Evolutionary conservation across 64 coral and sea anemone species (phyloP), one percentile per base, ranked within the genome.

Genomic region (Anthopleura sola): DNA sequence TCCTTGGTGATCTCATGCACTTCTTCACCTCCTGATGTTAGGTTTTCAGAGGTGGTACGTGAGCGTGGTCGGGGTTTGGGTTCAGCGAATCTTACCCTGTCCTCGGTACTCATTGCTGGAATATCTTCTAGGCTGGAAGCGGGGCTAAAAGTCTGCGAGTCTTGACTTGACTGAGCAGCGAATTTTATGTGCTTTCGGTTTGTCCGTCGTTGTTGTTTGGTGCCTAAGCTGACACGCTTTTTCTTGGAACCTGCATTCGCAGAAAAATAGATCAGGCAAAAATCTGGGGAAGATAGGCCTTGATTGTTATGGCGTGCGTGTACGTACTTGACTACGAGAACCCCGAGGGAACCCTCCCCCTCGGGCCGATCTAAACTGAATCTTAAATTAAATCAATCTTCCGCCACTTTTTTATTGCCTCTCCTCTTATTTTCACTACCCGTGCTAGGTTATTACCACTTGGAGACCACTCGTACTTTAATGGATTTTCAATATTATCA

Each of bases 41-140:
- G 47, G 26, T 6, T 36, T 36, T 83, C 55, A 12, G 55, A 83
- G 29, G 29, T 20, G 19, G 82, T 26, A 9, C 47, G 48, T 20
- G 29, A 6, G 5, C 82, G 29, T 20, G 29, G 0, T 29, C 82
- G 29, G 15, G 44, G 16, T 23, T 20, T 79, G 19, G 76, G 76
- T 71, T 71, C 66, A 71, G 66, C 66, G 23, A 71, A 32, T 32
- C 24, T 32, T 6, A 71, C 66, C 37, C 39, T 79, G 5, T 48
- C 44, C 18, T 48, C 44, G 5, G 19, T 83, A 19, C 82, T 26
- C 50, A 37, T 17, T 26, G 84, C 54, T 24, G 56, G 37, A 1
- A 91, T 39, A 46, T 91, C 85, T 71, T 91, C 89, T 49, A 32
- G 21, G 20, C 89, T 86, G n/a, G 89, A 91, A 23, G 75, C 68